A percentile compares a stretch with the other conserved stretches of the same genome.
phyloP scores from a whole-genome alignment of 2,113 vertebrate species.

The Lasiurus borealis region DNA sequence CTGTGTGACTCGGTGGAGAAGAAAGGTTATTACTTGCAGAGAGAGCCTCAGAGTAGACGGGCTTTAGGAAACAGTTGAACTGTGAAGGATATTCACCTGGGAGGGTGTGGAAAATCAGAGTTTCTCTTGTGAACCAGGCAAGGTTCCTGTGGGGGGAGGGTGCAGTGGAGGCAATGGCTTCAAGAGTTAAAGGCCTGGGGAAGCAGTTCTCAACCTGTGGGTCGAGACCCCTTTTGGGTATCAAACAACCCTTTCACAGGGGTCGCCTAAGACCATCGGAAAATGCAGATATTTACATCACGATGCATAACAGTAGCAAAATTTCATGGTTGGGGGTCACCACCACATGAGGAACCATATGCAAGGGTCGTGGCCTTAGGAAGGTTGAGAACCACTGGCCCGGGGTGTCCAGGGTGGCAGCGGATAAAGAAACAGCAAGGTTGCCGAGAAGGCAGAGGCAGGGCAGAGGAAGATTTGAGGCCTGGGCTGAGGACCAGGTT shows the following conservation, averaged over 20 bases:
- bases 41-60: neutral
- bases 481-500: neutral
- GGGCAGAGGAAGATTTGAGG: neutral
- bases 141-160: neutral
- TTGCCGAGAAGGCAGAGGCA: accelerated
- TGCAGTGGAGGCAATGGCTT: neutral
- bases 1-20: neutral
- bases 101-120: neutral
- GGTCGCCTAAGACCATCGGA: no score
- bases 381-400: no score
- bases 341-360: no score
- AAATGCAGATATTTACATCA: no score
- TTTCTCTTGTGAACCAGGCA: neutral
- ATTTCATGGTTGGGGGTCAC: no score
- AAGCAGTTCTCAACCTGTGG: no score
- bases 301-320: no score
- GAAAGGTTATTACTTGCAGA: neutral
- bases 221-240: no score
- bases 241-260: no score
- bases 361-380: no score
- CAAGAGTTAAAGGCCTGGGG: neutral
- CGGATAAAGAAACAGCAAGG: neutral
- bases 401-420: neutral
- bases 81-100: neutral
- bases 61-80: neutral